Evolutionary conservation across 2,797 vertebrate genomes (phyloP).

Genomic region (Sebastolobus altivelis): DNA sequence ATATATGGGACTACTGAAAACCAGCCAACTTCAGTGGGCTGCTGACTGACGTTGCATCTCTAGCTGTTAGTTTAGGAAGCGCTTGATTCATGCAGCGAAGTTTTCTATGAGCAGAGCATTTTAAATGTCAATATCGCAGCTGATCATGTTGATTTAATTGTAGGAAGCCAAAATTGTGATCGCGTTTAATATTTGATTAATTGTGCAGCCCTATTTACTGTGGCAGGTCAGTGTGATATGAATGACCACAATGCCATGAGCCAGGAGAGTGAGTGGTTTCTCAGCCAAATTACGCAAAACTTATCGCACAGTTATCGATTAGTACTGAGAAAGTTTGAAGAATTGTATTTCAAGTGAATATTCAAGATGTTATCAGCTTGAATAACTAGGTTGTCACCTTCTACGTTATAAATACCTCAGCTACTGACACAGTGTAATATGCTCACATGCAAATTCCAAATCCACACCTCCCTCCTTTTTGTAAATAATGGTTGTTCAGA

Average conservation of each 20-base stretch:
- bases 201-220: background rate
- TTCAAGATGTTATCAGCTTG: slow-evolving; percentile 1
- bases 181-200: too few relatives aligned
- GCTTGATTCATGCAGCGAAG: too few relatives aligned
- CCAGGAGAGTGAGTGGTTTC: background rate
- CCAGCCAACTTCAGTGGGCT: too few relatives aligned
- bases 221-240: slow-evolving; percentile 4
- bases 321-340: background rate
- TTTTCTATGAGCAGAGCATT: too few relatives aligned
- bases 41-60: too few relatives aligned
- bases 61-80: too few relatives aligned
- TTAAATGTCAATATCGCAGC: too few relatives aligned
- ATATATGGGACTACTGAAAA: too few relatives aligned
- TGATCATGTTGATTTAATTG: too few relatives aligned
- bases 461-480: background rate
- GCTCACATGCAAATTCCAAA: slow-evolving; percentile 18
- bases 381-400: background rate
- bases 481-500: slow-evolving; percentile 37
- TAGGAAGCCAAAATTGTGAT: too few relatives aligned
- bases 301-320: background rate
- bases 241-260: background rate
- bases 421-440: slow-evolving; percentile 7
- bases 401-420: background rate
- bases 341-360: background rate
- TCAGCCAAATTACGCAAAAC: slow-evolving; percentile 16